These are phyloP conservation scores for pig (Sus scrofa) DNA, from an alignment of 2,113 vertebrate species.

Conservation along the genomic window DNA sequence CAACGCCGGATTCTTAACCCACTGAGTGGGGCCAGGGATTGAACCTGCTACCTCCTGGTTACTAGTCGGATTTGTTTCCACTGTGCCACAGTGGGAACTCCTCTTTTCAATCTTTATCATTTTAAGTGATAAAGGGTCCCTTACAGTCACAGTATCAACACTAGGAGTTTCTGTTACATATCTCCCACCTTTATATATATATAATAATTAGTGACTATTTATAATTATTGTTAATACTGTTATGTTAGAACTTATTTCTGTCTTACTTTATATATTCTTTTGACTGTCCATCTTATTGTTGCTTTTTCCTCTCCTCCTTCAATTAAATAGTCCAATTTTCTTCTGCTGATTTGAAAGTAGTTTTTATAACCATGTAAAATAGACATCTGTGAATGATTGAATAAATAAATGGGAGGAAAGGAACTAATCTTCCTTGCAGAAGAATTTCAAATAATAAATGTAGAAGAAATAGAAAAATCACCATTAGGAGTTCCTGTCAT, in stretches of 20 bases:
- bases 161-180: background rate
- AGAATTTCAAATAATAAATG: constrained; percentile 21
- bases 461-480: background rate
- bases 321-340: constrained; percentile 19
- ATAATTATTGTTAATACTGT: background rate
- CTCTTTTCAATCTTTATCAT: too few relatives aligned
- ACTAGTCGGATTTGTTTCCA: too few relatives aligned
- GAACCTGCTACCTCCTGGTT: too few relatives aligned
- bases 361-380: background rate
- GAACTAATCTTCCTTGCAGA: background rate
- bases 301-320: background rate
- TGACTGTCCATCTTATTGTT: background rate
- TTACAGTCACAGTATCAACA: background rate
- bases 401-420: background rate
- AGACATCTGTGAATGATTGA: background rate
- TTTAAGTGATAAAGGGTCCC: background rate
- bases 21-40: too few relatives aligned
- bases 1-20: too few relatives aligned
- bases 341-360: background rate
- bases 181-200: background rate
- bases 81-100: too few relatives aligned
- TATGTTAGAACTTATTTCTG: background rate
- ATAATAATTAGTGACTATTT: background rate
- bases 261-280: background rate
- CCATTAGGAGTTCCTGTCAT: background rate